Percentiles rank a stretch among this genome's conserved stretches.
phyloP scores from a whole-genome alignment of 2,113 vertebrate genomes.

The Junco hyemalis region DNA sequence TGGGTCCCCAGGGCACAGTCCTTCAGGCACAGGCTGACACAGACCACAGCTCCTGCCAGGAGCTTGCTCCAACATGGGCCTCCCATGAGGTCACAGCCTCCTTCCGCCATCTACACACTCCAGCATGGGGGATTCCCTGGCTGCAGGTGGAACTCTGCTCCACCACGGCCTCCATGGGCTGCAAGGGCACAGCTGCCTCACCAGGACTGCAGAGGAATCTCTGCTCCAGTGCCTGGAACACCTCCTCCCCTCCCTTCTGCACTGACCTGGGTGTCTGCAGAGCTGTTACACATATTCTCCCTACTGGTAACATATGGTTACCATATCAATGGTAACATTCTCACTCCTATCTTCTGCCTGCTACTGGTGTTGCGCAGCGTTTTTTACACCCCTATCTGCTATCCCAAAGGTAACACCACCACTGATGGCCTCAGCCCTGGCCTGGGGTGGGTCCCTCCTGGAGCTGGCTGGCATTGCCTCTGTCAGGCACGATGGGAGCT shows the following conservation, averaged over 20 bases:
- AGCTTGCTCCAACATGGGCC: fast-evolving
- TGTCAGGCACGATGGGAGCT: fast-evolving
- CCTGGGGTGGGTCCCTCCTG: background rate
- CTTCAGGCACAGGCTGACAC: background rate
- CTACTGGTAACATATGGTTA: background rate
- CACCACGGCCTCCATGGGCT: background rate
- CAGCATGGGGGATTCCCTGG: background rate
- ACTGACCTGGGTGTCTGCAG: background rate
- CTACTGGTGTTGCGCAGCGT: too few relatives aligned
- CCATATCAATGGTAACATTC: background rate
- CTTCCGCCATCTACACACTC: background rate
- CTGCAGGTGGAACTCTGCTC: background rate
- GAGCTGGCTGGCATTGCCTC: background rate
- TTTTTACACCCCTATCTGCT: background rate
- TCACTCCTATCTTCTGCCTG: background rate
- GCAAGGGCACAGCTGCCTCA: background rate
- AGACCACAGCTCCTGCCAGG: background rate
- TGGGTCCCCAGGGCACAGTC: too few relatives aligned
- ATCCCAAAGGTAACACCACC: background rate
- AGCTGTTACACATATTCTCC: background rate
- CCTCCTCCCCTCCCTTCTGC: background rate
- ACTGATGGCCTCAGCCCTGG: background rate
- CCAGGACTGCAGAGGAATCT: background rate
- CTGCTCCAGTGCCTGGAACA: background rate
- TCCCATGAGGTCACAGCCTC: background rate